Evolutionary conservation across 1,140 invertebrate genomes (phyloP), one percentile per base, ranked within the genome.

Genomic region (Dolichoris vasculosae): DNA sequence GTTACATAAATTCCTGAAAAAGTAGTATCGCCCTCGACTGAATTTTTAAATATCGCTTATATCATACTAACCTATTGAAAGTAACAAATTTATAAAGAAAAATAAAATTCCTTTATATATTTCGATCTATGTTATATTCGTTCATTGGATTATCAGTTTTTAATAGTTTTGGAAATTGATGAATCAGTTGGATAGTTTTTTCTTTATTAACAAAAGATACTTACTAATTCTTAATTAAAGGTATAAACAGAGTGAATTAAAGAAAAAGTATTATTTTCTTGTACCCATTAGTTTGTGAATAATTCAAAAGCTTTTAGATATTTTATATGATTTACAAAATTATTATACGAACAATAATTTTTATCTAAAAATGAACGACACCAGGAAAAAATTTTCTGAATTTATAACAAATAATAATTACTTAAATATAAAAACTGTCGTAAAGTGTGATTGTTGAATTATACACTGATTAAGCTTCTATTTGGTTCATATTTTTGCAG

Each of bases 1-100:
- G 7, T 73, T 73, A 73, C 69, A 9, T 73, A 43, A n/a, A 73
- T 43, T 7, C 38, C 69, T 38, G 69, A 73, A 73, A n/a, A 73
- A 6, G 8, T n/a, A 71, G 67, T 71, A n/a, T 43, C 69, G 43
- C 69, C 40, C 38, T 4, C 23, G 20, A 0, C 23, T n/a, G 23
- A 38, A 38, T 26, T 26, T 73, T 23, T 32, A 26, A 73, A 38
- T 43, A 8, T 43, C 20, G 13, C 38, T 3, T 38, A 7, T 73
- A 43, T 43, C 38, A n/a, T 26, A 59, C 2, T 2, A 55, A 55
- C 13, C 23, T 26, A 26, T 26, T 59, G 23, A 9, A 59, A 43
- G 32, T 40, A 1, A 43, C 6, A 26, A 13, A 3, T 43, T 43
- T 17, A 0, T 9, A 3, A 69, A 13, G 35, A 9, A 69, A 69